These are phyloP conservation scores for Cnemophilus loriae DNA, from an alignment of 2,113 vertebrate species.

Conservation along the genomic window DNA sequence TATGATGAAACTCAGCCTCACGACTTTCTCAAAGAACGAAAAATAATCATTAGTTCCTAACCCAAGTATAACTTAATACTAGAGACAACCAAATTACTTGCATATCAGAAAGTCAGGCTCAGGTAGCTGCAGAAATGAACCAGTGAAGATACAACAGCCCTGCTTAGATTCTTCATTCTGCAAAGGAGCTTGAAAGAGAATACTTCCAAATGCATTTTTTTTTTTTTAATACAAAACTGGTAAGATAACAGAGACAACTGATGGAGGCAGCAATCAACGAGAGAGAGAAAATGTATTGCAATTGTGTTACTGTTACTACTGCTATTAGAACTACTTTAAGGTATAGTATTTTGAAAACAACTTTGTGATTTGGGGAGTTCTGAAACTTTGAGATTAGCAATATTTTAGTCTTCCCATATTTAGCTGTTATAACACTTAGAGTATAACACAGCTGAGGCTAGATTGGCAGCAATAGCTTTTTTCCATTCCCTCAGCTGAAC, in stretches of 20 bases:
- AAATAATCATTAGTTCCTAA: background rate
- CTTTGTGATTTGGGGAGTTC: background rate
- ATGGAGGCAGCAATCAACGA: background rate
- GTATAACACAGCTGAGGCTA: background rate
- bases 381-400: background rate
- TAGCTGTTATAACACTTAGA: background rate
- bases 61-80: background rate
- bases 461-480: background rate
- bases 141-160: background rate
- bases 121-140: background rate
- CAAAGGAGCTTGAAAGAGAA: background rate
- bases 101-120: background rate
- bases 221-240: background rate
- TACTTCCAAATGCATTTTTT: background rate
- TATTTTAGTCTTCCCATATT: background rate
- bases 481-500: background rate
- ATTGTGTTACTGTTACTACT: background rate
- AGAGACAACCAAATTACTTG: background rate
- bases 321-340: background rate
- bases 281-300: background rate
- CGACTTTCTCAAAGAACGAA: background rate
- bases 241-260: background rate
- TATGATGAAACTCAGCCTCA: background rate
- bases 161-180: background rate
- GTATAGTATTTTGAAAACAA: background rate